Evolutionary conservation across 1,140 invertebrate species (phyloP).

Genomic region (Episyrphus balteatus): DNA sequence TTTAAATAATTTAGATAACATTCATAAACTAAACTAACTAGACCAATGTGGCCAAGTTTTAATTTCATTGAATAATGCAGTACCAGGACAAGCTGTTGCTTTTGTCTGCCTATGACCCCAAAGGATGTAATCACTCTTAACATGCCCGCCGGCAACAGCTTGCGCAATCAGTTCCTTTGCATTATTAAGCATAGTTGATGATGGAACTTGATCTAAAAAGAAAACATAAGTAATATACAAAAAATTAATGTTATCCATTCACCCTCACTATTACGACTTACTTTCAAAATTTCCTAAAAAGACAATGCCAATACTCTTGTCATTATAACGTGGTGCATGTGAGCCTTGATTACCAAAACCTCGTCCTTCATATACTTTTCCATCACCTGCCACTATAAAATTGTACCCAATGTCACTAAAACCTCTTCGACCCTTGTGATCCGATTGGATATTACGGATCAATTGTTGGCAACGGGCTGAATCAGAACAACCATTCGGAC

Average conservation of each 20-base stretch:
- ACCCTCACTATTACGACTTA: slow-evolving; percentile 20
- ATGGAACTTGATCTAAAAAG: slow-evolving; percentile 34
- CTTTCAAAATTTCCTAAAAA: slow-evolving; percentile 45
- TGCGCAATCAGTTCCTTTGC: slow-evolving; percentile 48
- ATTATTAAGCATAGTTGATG: slow-evolving; percentile 45
- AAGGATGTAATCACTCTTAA: slow-evolving; percentile 36
- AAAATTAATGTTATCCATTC: slow-evolving; percentile 10
- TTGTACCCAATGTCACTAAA: slow-evolving; percentile 65
- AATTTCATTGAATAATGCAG: slow-evolving; percentile 41
- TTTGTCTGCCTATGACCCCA: slow-evolving; percentile 57
- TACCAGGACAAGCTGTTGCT: slow-evolving; percentile 57
- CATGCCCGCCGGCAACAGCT: slow-evolving; percentile 40
- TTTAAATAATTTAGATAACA: too few species aligned
- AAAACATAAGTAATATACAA: slow-evolving; percentile 17
- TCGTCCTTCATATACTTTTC: slow-evolving; percentile 53
- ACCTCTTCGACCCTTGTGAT: slow-evolving; percentile 44
- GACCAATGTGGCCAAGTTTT: slow-evolving; percentile 39
- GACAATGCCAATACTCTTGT: slow-evolving; percentile 53
- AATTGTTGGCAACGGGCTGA: slow-evolving; percentile 40
- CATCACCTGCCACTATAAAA: slow-evolving; percentile 44
- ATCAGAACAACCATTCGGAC: slow-evolving; percentile 43
- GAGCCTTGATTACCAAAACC: slow-evolving; percentile 56
- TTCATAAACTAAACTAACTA: too few species aligned
- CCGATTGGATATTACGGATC: slow-evolving; percentile 46
- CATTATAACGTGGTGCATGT: slow-evolving; percentile 55